Evolutionary conservation across 2,797 vertebrate genomes (phyloP).

Genomic region (Hoplostethus atlanticus): DNA sequence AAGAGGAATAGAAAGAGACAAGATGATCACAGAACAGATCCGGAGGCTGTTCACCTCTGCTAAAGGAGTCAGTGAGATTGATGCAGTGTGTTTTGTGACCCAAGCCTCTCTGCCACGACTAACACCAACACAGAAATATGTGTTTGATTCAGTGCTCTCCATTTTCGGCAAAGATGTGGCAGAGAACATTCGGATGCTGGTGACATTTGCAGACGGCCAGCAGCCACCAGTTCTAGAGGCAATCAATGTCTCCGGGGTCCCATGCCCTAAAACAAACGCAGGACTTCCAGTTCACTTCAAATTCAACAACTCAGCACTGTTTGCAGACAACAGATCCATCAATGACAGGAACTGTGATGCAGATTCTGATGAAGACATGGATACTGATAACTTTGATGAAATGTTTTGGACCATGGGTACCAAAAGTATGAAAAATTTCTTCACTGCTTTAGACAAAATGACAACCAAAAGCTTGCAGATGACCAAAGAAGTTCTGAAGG

Average conservation of each 20-base stretch:
- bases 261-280: slow-evolving; percentile 42
- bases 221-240: slow-evolving; percentile 58
- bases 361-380: slow-evolving; percentile 40
- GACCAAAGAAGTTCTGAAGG: slow-evolving; percentile 54
- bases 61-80: slow-evolving; percentile 42
- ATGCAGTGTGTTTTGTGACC: slow-evolving; percentile 46
- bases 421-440: slow-evolving; percentile 62
- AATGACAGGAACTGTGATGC: background rate
- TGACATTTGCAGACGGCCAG: slow-evolving; percentile 64
- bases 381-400: slow-evolving; percentile 45
- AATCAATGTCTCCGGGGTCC: slow-evolving; percentile 42
- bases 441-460: slow-evolving; percentile 35
- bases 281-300: slow-evolving; percentile 65
- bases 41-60: slow-evolving; percentile 42
- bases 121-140: too few relatives aligned
- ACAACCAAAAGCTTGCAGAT: slow-evolving; percentile 53
- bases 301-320: slow-evolving; percentile 75
- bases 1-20: slow-evolving; percentile 51
- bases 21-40: slow-evolving; percentile 50
- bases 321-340: slow-evolving; percentile 33
- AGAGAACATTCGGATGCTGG: slow-evolving; percentile 62
- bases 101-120: background rate
- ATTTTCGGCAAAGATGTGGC: slow-evolving; percentile 54
- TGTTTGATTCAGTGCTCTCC: slow-evolving; percentile 35
- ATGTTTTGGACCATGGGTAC: slow-evolving; percentile 74